These are phyloP conservation scores for Plutella xylostella DNA, from an alignment of 2,888 invertebrate species.

Conservation along the genomic window DNA sequence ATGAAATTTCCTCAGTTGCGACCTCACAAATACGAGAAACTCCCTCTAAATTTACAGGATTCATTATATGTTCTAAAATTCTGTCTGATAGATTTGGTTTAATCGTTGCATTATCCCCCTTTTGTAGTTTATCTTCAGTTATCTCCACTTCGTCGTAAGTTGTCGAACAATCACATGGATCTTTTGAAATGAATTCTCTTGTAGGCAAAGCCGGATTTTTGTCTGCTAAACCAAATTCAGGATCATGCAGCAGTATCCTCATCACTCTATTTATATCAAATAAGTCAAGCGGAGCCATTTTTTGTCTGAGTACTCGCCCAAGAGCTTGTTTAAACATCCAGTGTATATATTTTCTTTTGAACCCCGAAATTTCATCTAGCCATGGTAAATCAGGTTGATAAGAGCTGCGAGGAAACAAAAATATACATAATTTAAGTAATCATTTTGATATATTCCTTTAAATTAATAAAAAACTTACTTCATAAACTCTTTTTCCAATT, in stretches of 20 bases:
- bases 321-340: conserved; percentile 60
- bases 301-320: conserved; percentile 36
- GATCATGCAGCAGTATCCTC: conserved; percentile 31
- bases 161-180: conserved; percentile 46
- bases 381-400: conserved; percentile 51
- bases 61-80: conserved; percentile 29
- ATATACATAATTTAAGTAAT: no score
- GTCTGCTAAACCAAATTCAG: conserved; percentile 46
- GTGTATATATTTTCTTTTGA: conserved; percentile 33
- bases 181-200: conserved; percentile 29
- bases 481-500: no score
- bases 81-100: not conserved
- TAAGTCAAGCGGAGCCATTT: no score
- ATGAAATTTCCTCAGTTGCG: conserved; percentile 39
- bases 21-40: conserved; percentile 40
- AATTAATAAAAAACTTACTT: no score
- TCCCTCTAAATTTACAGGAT: conserved; percentile 22
- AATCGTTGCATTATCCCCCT: not conserved
- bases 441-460: no score
- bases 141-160: conserved; percentile 37
- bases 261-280: no score
- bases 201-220: conserved; percentile 26
- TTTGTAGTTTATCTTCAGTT: conserved; percentile 20
- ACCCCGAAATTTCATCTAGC: conserved; percentile 38
- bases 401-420: conserved; percentile 27